Base-by-base conservation (phyloP, 2,888 invertebrate species). In the Ditylenchus weischeri region DNA sequence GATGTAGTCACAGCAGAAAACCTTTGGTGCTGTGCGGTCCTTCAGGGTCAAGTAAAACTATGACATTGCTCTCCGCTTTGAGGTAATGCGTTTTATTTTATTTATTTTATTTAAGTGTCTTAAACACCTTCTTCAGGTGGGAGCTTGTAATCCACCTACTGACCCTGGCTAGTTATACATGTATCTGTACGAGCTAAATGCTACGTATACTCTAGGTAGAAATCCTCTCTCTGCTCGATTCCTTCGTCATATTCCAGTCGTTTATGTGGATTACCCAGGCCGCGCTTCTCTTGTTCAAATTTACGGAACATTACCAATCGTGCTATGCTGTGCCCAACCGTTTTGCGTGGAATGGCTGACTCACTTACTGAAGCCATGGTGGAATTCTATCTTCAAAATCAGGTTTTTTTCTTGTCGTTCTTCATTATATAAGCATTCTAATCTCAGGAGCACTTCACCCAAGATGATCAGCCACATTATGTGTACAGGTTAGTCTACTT, bases 381-480 rank as follows among this genome's bases (percentile, higher is more conserved):
- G 15, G 93, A 94, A 83, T 91, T 98, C 84, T 98, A 96, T 86
- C 87, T 96, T 64, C 89, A 90, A 8, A 95, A 95, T 7, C 96
- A 98, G 84, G n/a, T n/a, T 86, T 36, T 29, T 21, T 35, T 49
- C 18, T 11, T 23, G 66, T 51, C 51, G 5, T 11, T 18, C 0
- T 18, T 23, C n/a, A 69, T 43, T 59, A 13, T 73, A 21, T 23
- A 29, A n/a, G n/a, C 35, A 43, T 23, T 23, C 57, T 43, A 48
- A 18, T 48, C 71, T 77, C 69, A 87, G 86, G 96, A 96, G 84
- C 88, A 90, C 64, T 99, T 98, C 85, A 98, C 98, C 0, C 96
- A 96, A 85, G 98, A 98, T 85, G 96, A 96, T 93, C 98, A 99
- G 85, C 98, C 98, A 0, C 98, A 99, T 85, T 98, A 99, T 84